These are phyloP conservation scores for Pagrus major DNA, from an alignment of 2,113 vertebrate genomes.

Conservation along the genomic window DNA sequence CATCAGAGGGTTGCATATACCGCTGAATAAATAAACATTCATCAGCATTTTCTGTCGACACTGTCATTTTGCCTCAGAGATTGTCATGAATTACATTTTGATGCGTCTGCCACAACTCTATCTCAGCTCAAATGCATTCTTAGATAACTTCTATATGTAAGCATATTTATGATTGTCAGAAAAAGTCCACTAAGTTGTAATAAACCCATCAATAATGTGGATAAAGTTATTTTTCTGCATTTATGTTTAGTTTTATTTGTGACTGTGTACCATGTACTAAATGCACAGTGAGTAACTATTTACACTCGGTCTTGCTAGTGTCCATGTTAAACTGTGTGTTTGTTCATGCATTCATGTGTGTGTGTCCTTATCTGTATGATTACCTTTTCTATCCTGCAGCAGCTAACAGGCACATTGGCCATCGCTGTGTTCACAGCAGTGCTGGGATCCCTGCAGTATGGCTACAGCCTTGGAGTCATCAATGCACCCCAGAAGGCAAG, in stretches of 20 bases:
- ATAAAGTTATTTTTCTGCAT: background rate
- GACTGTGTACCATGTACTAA: background rate
- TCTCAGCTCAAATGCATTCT: background rate
- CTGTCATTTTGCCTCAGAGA: background rate
- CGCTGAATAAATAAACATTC: background rate
- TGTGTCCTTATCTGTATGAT: background rate
- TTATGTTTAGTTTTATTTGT: background rate
- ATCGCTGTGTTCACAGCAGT: constrained; percentile 90
- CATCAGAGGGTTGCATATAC: background rate
- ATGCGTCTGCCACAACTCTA: background rate
- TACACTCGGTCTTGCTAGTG: background rate
- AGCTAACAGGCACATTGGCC: constrained; percentile 88
- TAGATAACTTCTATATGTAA: background rate
- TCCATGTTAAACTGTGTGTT: background rate
- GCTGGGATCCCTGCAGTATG: constrained; percentile 93
- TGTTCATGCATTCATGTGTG: background rate
- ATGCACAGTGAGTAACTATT: background rate
- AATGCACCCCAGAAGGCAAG: constrained; percentile 95
- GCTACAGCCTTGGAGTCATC: constrained; percentile 95
- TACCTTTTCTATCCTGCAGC: constrained; percentile 68
- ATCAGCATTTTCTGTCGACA: background rate
- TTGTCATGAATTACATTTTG: background rate
- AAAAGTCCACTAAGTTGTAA: background rate
- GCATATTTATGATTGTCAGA: background rate
- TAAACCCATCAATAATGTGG: background rate